These are phyloP conservation scores for Brachirus orientalis DNA, from an alignment of 2,113 vertebrate genomes.

Conservation along the genomic window DNA sequence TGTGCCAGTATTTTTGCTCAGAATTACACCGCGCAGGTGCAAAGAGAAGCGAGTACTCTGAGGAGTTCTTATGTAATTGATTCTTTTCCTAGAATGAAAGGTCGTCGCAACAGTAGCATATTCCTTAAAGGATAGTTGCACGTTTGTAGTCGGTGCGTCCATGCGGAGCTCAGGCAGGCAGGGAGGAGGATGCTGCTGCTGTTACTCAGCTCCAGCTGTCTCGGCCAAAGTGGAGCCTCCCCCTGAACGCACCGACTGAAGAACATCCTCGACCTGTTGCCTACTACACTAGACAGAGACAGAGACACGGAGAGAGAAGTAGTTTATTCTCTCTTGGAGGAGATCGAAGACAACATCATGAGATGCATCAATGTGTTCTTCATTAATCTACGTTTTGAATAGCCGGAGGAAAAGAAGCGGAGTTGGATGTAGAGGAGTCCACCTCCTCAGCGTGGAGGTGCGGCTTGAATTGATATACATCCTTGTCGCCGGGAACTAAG, in stretches of 20 bases:
- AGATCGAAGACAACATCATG: slow-evolving; percentile 47
- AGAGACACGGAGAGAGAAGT: slow-evolving; percentile 7
- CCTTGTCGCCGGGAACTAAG: slow-evolving; percentile 44
- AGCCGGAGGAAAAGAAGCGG: slow-evolving; percentile 45
- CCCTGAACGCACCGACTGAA: slow-evolving; percentile 46
- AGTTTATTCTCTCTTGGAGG: slow-evolving; percentile 10
- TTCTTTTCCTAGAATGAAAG: neutral
- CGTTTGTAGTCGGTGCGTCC: slow-evolving; percentile 47
- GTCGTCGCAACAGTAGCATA: slow-evolving; percentile 13
- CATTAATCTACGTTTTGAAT: slow-evolving; percentile 48
- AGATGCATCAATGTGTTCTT: slow-evolving; percentile 42
- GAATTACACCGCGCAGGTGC: too few species aligned
- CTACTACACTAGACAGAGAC: slow-evolving; percentile 47
- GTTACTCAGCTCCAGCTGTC: slow-evolving; percentile 71
- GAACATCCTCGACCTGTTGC: slow-evolving; percentile 74
- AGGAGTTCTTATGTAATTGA: neutral
- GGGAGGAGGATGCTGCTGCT: slow-evolving; percentile 54
- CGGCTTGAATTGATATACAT: slow-evolving; percentile 47
- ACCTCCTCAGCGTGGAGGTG: slow-evolving; percentile 52
- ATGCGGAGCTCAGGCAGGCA: slow-evolving; percentile 49
- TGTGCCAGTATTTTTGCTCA: slow-evolving; percentile 2
- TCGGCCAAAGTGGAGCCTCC: slow-evolving; percentile 64
- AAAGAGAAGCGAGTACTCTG: too few species aligned
- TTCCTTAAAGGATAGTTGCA: slow-evolving; percentile 19
- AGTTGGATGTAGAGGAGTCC: slow-evolving; percentile 48